These are phyloP conservation scores for Notothenia coriiceps DNA, from an alignment of 2,113 vertebrate species.

Conservation along the genomic window DNA sequence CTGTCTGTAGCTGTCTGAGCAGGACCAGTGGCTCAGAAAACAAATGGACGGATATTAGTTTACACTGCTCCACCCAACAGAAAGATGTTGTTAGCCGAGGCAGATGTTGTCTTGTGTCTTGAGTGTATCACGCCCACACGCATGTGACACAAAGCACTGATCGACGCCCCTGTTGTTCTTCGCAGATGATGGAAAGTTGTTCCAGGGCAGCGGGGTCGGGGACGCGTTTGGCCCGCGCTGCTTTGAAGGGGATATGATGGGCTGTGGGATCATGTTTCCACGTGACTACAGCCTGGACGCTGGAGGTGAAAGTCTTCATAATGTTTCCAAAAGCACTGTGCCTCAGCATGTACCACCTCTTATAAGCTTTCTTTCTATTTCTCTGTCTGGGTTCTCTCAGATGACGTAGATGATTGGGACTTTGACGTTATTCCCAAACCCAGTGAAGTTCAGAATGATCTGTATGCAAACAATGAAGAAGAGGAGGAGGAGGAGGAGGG, in stretches of 20 bases:
- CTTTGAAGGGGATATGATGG: slow-evolving; percentile 96
- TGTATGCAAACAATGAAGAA: slow-evolving; percentile 89
- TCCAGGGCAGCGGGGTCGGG: slow-evolving; percentile 94
- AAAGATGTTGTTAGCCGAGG: background rate
- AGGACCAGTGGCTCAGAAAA: slow-evolving; percentile 8
- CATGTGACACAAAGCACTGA: background rate
- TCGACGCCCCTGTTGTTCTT: background rate
- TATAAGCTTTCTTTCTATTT: background rate
- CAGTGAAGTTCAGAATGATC: slow-evolving; percentile 84
- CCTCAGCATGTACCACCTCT: background rate
- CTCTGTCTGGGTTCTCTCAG: slow-evolving; percentile 66
- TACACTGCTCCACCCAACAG: background rate
- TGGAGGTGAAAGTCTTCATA: slow-evolving; percentile 80
- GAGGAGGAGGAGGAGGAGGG: slow-evolving; percentile 79
- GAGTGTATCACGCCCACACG: background rate
- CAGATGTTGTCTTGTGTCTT: background rate
- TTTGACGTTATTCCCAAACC: slow-evolving; percentile 85
- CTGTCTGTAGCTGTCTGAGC: background rate
- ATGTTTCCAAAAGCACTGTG: background rate
- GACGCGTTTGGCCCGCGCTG: slow-evolving; percentile 95
- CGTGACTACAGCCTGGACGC: slow-evolving; percentile 90
- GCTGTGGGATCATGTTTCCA: slow-evolving; percentile 97
- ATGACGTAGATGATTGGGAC: slow-evolving; percentile 90
- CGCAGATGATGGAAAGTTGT: slow-evolving; percentile 95
- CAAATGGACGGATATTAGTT: background rate